Evolutionary conservation across 2,888 invertebrate species (phyloP), one percentile per base, ranked within the genome.

Genomic region (Synanthedon myopaeformis): DNA sequence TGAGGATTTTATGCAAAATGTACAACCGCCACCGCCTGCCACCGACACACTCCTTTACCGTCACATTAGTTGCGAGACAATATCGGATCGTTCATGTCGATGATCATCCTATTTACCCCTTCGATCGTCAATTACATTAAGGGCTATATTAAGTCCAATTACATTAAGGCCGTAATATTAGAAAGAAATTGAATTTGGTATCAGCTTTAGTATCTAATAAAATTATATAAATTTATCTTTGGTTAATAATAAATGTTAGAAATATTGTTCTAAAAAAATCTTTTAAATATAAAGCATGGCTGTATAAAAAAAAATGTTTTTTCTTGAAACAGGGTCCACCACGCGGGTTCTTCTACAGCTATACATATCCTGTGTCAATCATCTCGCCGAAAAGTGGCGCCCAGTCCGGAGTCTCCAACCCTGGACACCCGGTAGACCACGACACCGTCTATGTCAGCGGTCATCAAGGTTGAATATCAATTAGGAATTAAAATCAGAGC

Each of bases 281-380:
- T 8, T 28, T 35, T 35, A 10, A 49, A 11, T 23, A 23, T 5
- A 23, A 23, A 23, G 23, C 1, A 23, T 19, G 19, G 4, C 28
- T 49, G 50, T 64, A 63, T 35, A 8, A 35, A 35, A n/a, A n/a
- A 28, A 23, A 4, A 23, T 35, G 1, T 3, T 35, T 35, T 35
- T 35, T 35, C 3, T 35, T 35, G 5, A 35, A 35, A 6, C 76
- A 88, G 88, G 87, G 90, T 49, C 90, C 90, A 17, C 92, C 92
- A 52, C 89, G 89, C 65, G 93, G 93, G 52, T 93, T 93, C 88
- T 93, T 91, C 89, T 93, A 93, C 76, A 90, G 89, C 64, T 91
- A 90, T 76, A 89, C 90, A 62, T 92, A 93, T 75, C 91, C 92
- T 28, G 91, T 90, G n/a, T 91, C 81, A 59, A 74, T 81, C 56